Evolutionary conservation across 2,888 invertebrate genomes (phyloP), one percentile per base, ranked within the genome.

Genomic region (Drosophila barbarae): DNA sequence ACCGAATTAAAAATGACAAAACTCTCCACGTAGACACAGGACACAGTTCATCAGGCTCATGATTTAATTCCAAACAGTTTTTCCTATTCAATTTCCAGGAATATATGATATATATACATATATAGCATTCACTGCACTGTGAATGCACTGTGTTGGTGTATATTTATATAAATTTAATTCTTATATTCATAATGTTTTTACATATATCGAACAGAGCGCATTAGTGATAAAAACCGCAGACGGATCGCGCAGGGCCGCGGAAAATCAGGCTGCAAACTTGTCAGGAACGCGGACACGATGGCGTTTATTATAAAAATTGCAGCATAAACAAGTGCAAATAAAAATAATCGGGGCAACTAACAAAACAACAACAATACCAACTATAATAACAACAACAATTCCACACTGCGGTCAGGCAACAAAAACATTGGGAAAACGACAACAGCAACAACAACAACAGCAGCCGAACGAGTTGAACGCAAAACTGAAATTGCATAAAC

Each of bases 241-340:
- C 67, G 59, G 67, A 68, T 68, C 59, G 42, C n/a, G 21, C 55
- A 15, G 55, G 52, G 28, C 12, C 28, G 8, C 30, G 46, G 13
- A 47, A 47, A 47, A 47, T 47, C 46, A 47, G 46, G 32, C 46
- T 47, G 46, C 13, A 47, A 32, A 32, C 44, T 32, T 28, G 64
- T 34, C 41, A 47, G 65, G 30, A 15, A 15, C 4, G 18, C n/a
- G 64, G 39, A 64, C 52, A 35, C 58, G 44, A n/a, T 53, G 67
- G 52, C 69, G 67, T 68, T 68, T 68, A 59, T 68, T 68, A 68
- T 68, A 68, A 68, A 68, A 68, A 68, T 68, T 68, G 67, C 67
- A 68, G 69, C 59, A 68, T 68, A 68, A 68, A 68, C 67, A 68
- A 68, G 67, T 59, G 59, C 68, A 68, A 68, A 68, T 68, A 68